Base-by-base conservation (phyloP, 2,888 invertebrate genomes). In the Pteria penguin region DNA sequence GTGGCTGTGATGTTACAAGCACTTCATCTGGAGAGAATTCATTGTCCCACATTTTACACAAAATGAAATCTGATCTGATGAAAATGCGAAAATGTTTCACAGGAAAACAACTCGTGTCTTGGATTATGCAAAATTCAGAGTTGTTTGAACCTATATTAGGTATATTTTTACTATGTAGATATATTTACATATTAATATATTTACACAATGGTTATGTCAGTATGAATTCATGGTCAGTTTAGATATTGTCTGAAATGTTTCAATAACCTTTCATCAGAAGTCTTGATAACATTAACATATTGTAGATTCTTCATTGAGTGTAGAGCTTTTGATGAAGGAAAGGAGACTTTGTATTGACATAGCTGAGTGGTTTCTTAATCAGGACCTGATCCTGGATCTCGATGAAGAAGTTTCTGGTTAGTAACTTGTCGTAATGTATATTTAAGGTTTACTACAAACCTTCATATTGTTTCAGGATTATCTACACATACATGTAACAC, bases 61-160 rank as follows among this genome's bases (percentile, higher is more conserved):
- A 83, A 58, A 78, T 88, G 11, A 81, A 81, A 57, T 71, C 77
- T 14, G 88, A 88, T 31, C 82, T 89, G 14, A 86, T 87, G 77
- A 75, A 78, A 4, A 72, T 83, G 26, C 74, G 82, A 70, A 89
- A 89, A 73, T 87, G 87, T 69, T 88, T 87, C 72, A 86, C 87
- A 80, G 89, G 89, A 2, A 71, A 78, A 22, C 82, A 87, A 45
- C 84, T 89, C 22, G 79, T 85, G 22, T 63, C 66, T 61, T 89
- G 88, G 88, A 86, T 89, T 32, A 60, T 86, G 11, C 60, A 83
- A 4, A 84, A 88, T 69, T 83, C 80, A 32, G 71, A 80, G 11
- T 70, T 81, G 11, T 82, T 86, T 58, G 22, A 32, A 31, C 33
- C 26, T 24, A 29, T 45, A 65, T 5, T 33, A 18, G 60, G 32